phyloP scores from a whole-genome alignment of 2,113 vertebrate species.

The Erinaceus europaeus region DNA sequence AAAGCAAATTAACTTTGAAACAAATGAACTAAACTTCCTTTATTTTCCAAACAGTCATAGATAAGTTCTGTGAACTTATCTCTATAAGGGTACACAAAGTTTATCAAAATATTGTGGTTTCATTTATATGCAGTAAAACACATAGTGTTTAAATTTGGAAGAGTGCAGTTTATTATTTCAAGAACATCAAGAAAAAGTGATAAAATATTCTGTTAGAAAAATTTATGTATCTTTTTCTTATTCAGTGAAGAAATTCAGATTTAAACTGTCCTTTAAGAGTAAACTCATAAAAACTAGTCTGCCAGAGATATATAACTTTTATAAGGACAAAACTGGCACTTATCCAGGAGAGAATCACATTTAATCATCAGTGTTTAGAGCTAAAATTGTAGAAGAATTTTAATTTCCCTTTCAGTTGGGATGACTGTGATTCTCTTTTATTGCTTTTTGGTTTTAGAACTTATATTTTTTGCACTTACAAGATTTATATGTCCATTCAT shows the following conservation, averaged over 20 bases:
- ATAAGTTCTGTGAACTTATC: no score
- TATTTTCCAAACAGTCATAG: constrained; percentile 27
- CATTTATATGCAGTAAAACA: no score
- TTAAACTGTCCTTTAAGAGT: constrained; percentile 9
- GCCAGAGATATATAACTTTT: neutral
- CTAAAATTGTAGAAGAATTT: neutral
- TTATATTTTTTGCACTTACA: neutral
- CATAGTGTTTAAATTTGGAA: no score
- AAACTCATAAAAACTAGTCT: constrained; percentile 21
- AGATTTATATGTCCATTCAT: neutral
- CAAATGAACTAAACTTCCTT: neutral
- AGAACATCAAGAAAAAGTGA: no score
- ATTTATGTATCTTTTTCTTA: constrained; percentile 22
- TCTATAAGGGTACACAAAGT: neutral
- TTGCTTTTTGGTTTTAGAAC: neutral
- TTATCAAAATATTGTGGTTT: no score
- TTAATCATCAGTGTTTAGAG: constrained; percentile 17
- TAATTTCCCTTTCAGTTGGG: neutral
- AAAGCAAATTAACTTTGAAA: constrained; percentile 58
- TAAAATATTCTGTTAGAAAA: constrained; percentile 1
- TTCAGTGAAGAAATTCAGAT: neutral
- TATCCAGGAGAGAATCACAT: neutral
- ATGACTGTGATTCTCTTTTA: neutral
- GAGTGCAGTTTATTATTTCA: no score
- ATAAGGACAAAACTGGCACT: constrained; percentile 30